A percentile compares a stretch with the other conserved stretches of the same genome.
Conservation (phyloP, 2,113 vertebrate genomes). For the Oreocharis arfaki region DNA sequence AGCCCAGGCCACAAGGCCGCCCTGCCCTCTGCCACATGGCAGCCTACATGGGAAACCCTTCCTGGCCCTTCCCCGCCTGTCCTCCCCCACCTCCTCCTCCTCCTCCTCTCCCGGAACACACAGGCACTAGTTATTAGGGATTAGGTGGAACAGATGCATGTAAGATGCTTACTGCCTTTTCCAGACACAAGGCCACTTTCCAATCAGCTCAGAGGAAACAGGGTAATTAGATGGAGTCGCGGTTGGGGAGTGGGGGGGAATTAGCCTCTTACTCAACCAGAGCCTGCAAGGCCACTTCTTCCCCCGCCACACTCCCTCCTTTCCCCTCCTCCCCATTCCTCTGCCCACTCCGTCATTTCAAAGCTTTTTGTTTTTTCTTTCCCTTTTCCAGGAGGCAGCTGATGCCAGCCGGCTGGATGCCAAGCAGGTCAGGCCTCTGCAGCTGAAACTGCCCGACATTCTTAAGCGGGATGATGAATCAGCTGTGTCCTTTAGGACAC, state of each 20-base stretch:
- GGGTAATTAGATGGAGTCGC: conserved; percentile 55
- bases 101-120: conserved; percentile 13
- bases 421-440: conserved; percentile 26
- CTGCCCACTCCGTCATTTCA: background rate
- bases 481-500: background rate
- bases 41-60: background rate
- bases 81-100: background rate
- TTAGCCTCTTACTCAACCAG: background rate
- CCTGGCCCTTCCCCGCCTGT: background rate
- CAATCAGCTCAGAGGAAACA: conserved; percentile 64
- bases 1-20: background rate
- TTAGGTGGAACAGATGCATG: conserved; percentile 69
- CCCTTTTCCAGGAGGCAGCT: conserved; percentile 33
- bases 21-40: background rate
- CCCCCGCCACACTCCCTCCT: background rate
- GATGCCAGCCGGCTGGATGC: background rate
- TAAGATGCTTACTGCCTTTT: conserved; percentile 72
- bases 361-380: background rate
- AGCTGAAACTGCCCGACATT: background rate
- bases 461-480: background rate
- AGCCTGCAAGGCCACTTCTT: background rate
- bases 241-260: conserved; percentile 1
- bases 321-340: background rate
- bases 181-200: conserved; percentile 67
- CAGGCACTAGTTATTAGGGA: conserved; percentile 54